A percentile compares a stretch with the other conserved stretches of the same genome.
phyloP scores from a whole-genome alignment of 2,888 invertebrate genomes.

The Luffia ferchaultella region DNA sequence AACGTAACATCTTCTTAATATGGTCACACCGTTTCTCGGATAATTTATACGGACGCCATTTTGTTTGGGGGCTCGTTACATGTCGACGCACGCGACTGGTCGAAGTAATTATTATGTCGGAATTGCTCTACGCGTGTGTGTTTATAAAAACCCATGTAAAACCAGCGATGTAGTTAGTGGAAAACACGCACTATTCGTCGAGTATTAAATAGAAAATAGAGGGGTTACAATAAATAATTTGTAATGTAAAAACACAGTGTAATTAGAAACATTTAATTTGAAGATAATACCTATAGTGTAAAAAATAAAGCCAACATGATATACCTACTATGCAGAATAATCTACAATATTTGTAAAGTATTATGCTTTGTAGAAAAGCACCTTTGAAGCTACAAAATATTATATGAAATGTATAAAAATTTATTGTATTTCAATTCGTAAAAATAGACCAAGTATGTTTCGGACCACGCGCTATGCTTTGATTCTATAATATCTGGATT shows the following conservation, averaged over 20 bases:
- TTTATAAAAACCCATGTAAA: conserved; percentile 19
- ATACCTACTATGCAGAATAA: too few species aligned
- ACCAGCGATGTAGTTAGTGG: background rate
- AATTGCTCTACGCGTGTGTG: conserved; percentile 17
- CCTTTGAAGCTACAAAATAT: too few species aligned
- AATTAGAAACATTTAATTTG: background rate
- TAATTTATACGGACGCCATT: conserved; percentile 33
- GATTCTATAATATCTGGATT: too few species aligned
- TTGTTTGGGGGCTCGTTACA: conserved; percentile 62
- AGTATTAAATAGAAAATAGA: background rate
- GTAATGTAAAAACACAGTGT: background rate
- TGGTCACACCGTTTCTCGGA: background rate
- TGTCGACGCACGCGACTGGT: conserved; percentile 60
- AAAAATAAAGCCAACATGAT: background rate
- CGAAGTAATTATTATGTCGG: conserved; percentile 58
- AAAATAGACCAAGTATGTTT: too few species aligned
- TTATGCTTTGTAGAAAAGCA: too few species aligned
- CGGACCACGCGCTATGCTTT: too few species aligned
- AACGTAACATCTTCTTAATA: background rate
- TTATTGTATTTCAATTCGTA: too few species aligned
- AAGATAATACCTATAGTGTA: background rate
- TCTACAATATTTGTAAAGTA: too few species aligned
- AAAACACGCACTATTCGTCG: background rate
- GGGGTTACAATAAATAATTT: background rate
- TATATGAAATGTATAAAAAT: too few species aligned